Percentiles rank a stretch among this genome's conserved stretches.
These are phyloP conservation scores for Axea sp. DNA, from an alignment of 2,888 invertebrate species.

Conservation along the genomic window DNA sequence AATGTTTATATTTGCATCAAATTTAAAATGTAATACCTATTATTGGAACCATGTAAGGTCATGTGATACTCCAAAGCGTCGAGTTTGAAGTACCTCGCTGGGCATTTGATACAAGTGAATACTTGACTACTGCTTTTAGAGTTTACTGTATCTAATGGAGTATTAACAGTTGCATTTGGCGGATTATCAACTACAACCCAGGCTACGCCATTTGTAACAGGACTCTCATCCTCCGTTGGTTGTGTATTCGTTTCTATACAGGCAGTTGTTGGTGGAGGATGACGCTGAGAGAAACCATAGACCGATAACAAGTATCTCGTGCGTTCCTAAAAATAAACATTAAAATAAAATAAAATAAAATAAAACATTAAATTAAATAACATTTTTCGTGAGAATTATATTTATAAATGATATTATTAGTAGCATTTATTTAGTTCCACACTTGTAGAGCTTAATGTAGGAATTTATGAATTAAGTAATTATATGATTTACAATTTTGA, in stretches of 20 bases:
- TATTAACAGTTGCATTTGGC: not conserved
- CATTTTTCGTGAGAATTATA: too few species aligned
- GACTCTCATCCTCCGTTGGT: slow-evolving; percentile 41
- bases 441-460: too few species aligned
- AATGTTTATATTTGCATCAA: too few species aligned
- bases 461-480: too few species aligned
- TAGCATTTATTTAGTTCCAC: too few species aligned
- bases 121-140: slow-evolving; percentile 66
- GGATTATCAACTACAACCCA: slow-evolving; percentile 74
- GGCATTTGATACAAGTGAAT: slow-evolving; percentile 83
- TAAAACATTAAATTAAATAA: too few species aligned
- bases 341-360: too few species aligned
- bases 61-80: slow-evolving; percentile 86
- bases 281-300: slow-evolving; percentile 83
- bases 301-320: slow-evolving; percentile 85
- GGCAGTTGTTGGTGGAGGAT: slow-evolving; percentile 83
- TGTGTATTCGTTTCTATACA: slow-evolving; percentile 71
- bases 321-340: slow-evolving; percentile 79
- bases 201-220: slow-evolving; percentile 63
- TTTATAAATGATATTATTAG: too few species aligned
- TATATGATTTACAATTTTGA: too few species aligned
- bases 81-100: slow-evolving; percentile 87
- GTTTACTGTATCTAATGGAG: slow-evolving; percentile 7
- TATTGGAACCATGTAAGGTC: slow-evolving; percentile 84
- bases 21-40: slow-evolving; percentile 68